Conservation (phyloP, 92 coral and sea anemone genomes). For the Paragorgia papillata region DNA sequence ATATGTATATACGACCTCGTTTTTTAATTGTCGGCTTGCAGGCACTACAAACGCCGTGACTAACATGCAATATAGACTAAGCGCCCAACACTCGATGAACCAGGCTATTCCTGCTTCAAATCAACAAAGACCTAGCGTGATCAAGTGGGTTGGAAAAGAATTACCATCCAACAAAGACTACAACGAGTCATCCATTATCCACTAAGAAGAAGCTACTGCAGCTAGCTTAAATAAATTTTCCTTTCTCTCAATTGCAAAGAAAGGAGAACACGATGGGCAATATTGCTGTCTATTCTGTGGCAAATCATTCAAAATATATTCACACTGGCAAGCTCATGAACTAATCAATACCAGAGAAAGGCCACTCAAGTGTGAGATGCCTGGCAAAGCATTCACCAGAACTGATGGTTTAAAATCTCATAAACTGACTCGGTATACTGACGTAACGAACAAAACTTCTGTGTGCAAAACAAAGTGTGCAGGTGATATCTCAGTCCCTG, state of each 20-base stretch:
- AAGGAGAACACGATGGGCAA: background rate
- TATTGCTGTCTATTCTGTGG: conserved; percentile 80
- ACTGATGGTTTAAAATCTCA: conserved; percentile 98
- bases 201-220: too few relatives aligned
- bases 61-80: too few relatives aligned
- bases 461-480: too few relatives aligned
- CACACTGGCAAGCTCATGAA: conserved; percentile 88
- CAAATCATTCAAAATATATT: conserved; percentile 94
- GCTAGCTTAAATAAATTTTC: too few relatives aligned
- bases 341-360: conserved; percentile 96
- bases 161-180: background rate
- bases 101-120: background rate
- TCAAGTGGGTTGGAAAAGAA: conserved; percentile 19
- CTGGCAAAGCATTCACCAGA: conserved; percentile 84
- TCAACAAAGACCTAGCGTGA: conserved; percentile 29
- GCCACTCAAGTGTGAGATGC: conserved; percentile 87
- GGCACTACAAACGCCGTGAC: too few relatives aligned
- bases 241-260: background rate
- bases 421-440: conserved; percentile 91
- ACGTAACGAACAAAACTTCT: conserved; percentile 72
- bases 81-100: background rate
- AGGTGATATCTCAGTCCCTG: conserved; percentile 61
- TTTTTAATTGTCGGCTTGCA: too few relatives aligned
- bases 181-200: background rate
- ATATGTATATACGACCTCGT: too few relatives aligned